Base-by-base conservation (phyloP, 2,797 vertebrate genomes). In the Alfaro cultratus region DNA sequence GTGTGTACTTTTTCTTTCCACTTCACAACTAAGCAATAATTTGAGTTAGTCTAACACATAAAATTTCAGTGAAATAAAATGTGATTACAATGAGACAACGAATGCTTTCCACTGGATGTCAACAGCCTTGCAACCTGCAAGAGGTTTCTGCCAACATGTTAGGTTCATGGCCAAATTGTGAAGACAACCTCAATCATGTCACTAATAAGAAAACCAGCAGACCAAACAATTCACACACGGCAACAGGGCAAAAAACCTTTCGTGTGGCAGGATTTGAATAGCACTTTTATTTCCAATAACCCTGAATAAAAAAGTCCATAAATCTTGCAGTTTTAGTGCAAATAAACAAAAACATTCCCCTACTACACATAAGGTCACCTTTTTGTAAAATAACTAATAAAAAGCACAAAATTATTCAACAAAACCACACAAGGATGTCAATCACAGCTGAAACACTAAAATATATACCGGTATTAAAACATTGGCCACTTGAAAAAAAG, bases 271-370 rank as follows among this genome's bases (percentile, higher is more conserved):
- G 72, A 85, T 47, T 81, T 74, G 43, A 77, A 81, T 67, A 49
- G 76, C 74, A 82, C 79, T 79, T 68, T 74, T 47, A 85, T 74
- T 47, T 79, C 47, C 51, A 53, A 34, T 45, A 39, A 72, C 31
- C 82, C 53, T 55, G 62, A 76, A 87, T 78, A 73, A 64, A 76
- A 45, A 86, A 72, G 80, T 18, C 49, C 3, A 5, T 85, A 87
- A 67, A 74, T 79, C 72, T 53, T 75, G 29, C 31, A 62, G 23
- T 78, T 88, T 80, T 86, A 86, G 84, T 84, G 34, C 72, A 72
- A 78, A 82, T 55, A 87, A 79, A 86, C 13, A 62, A 64, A 64
- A 36, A 85, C 81, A 77, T 51, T 29, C 57, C 67, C 76, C 78
- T 83, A 82, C 85, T 23, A 81, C 9, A 80, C 60, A 43, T 68